Evolutionary conservation across 37 sponge, comb jelly and placozoan species (phyloP), one percentile per base, ranked within the genome.

Genomic region (Geodia barretti): DNA sequence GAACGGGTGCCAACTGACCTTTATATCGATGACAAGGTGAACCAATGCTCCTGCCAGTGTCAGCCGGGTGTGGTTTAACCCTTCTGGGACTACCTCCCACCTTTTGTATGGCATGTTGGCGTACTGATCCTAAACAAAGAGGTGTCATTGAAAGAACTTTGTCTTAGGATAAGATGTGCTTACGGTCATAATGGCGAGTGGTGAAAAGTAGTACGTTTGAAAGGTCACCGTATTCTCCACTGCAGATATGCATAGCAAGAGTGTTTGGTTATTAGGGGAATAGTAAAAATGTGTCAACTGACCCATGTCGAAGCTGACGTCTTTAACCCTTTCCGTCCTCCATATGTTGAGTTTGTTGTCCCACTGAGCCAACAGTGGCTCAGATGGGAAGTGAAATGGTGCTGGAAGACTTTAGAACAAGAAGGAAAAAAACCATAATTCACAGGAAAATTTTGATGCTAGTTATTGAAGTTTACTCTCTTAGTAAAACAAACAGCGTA

Each of bases 351-450:
- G 60, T 9, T 79, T 41, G 19, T 70, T 74, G 41, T 96, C 96
- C 96, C 96, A 96, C 26, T 74, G 72, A 33, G 96, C 96, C 37
- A 96, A 34, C 70, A 79, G 79, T 21, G 92, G 90, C 14, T 83
- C 71, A 33, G 78, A 86, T 11, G 77, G 24, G 61, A 89, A 89
- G 19, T 89, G 25, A 47, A 77, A 87, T 20, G 61, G 28, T n/a
- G 83, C 74, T 19, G 92, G 92, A 0, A 92, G 59, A 23, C 92
- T 92, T 62, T 7, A 17, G 58, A 58, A 20, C 19, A 80, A 58
- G 14, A 20, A 21, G 23, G 60, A 8, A 41, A 9, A 24, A 42
- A 9, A 62, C 21, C 4, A 62, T 14, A 3, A 31, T 21, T 34
- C 9, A 29, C 36, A 70, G 20, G 19, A 31, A 29, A 37, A 70